Evolutionary conservation across 2,113 vertebrate genomes (phyloP), one percentile per base, ranked within the genome.

Genomic region (Datnioides undecimradiatus): DNA sequence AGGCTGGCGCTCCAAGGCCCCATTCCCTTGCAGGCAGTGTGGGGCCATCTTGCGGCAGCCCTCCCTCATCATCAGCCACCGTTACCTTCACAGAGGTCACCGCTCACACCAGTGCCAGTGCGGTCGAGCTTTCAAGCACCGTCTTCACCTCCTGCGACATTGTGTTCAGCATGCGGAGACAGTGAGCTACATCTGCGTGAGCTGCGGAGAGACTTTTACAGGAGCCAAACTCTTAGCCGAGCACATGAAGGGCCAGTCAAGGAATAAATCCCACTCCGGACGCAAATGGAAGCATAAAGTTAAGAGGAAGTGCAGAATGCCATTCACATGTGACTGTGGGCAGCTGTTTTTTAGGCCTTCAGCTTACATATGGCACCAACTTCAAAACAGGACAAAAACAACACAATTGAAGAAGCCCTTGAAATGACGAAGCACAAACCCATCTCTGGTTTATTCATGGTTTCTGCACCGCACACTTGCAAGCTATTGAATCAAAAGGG

Each of bases 321-420:
- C 90, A 1, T 95, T 96, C n/a, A 85, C 69, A 31, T 96, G 96
- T 71, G 82, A 83, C 55, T 96, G 96, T 6, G 95, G 95, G 38
- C 86, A 68, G 48, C 27, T 55, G 5, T 96, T 96, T 85, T 80
- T 58, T 0, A 93, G 94, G 57, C 92, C 95, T 6, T 88, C 95
- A 1, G 93, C 93, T 19, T 94, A 91, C 58, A 92, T 96, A 74
- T 96, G 94, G 94, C 95, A 96, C 60, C 92, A 93, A 62, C 86
- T 96, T 73, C 87, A 90, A 87, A 95, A 94, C 84, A 72, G 63
- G 55, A 70, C 29, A 48, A 82, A 80, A 76, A 60, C 52, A 0
- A 81, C 89, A 65, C 31, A 11, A 2, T 41, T 79, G 59, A 83
- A 74, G 27, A 83, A 65, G 3, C 19, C 12, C 3, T 34, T n/a